phyloP scores from a whole-genome alignment of 2,888 invertebrate species.

The Micoletzkya japonica region DNA sequence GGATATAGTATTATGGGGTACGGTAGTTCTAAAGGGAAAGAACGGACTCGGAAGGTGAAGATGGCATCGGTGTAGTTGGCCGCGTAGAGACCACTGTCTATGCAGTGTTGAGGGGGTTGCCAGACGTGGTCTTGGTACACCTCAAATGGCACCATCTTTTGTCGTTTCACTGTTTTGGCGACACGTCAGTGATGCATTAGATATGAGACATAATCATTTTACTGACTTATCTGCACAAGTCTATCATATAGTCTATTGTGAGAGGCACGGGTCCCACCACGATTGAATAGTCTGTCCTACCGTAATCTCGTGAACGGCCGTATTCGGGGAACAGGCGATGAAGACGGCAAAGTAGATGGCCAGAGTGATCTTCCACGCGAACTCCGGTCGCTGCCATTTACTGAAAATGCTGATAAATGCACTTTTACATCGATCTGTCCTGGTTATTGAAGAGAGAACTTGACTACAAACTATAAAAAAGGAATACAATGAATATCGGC shows the following conservation, averaged over 20 bases:
- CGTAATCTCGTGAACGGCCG: conserved; percentile 57
- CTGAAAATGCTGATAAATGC: conserved; percentile 33
- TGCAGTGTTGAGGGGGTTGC: conserved; percentile 38
- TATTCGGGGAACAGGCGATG: conserved; percentile 53
- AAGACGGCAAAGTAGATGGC: conserved; percentile 51
- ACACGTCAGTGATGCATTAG: too few species aligned
- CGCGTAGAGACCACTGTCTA: conserved; percentile 28
- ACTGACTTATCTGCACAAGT: too few species aligned
- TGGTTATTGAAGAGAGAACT: too few species aligned
- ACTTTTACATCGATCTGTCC: too few species aligned
- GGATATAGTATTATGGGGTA: not conserved
- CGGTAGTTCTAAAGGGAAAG: too few species aligned
- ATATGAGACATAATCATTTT: too few species aligned
- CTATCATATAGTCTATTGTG: too few species aligned
- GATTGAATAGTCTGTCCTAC: too few species aligned
- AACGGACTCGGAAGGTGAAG: conserved; percentile 52
- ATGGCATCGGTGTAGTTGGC: conserved; percentile 46
- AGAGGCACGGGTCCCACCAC: too few species aligned
- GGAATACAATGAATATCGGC: too few species aligned
- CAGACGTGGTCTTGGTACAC: conserved; percentile 27
- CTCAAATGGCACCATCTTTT: not conserved
- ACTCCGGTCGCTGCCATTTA: conserved; percentile 53
- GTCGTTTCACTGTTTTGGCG: not conserved
- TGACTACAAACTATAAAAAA: too few species aligned
- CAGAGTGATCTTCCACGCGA: conserved; percentile 53